Base-by-base conservation (phyloP, 1,140 invertebrate species). In the Pseudoatta argentina region DNA sequence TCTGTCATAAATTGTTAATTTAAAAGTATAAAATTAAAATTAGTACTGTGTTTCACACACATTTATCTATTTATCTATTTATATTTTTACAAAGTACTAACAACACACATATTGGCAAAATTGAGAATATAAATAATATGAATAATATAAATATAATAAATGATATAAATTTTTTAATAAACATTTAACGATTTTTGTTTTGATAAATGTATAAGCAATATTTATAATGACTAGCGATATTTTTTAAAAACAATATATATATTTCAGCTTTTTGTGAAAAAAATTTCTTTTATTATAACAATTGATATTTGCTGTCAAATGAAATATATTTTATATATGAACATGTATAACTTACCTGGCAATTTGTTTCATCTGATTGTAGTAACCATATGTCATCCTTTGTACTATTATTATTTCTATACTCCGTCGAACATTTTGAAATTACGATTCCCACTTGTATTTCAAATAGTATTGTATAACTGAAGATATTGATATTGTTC, bases 291-390 rank as follows among this genome's bases (percentile, higher is more conserved):
- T 8, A 18, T 48, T 39, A 4, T 24, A 14, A 24, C 14, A 34
- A 67, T 67, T 63, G 30, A 55, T 79, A 30, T 77, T 63, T 51
- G 30, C 2, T 21, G n/a, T 67, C 27, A 53, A 79, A 30, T n/a
- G 18, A 39, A 64, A 51, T 64, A n/a, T 34, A 66, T 67, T 14
- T 51, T 79, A 61, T 27, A 34, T 16, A 67, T 48, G n/a, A 67
- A 30, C n/a, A 66, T 66, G 18, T 12, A 79, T 79, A 79, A 67
- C 34, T n/a, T 5, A 69, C 1, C 16, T 53, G 27, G 48, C 30
- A 69, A 14, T 51, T 69, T 8, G 51, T 44, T 55, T 69, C 16
- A 69, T 34, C 18, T 79, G n/a, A 27, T 81, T 14, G 27, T 21
- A 8, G 3, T 6, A 39, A n/a, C 14, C n/a, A 78, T 64, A 53